Evolutionary conservation across 2,113 vertebrate species (phyloP).

Genomic region (Ginglymostoma cirratum): DNA sequence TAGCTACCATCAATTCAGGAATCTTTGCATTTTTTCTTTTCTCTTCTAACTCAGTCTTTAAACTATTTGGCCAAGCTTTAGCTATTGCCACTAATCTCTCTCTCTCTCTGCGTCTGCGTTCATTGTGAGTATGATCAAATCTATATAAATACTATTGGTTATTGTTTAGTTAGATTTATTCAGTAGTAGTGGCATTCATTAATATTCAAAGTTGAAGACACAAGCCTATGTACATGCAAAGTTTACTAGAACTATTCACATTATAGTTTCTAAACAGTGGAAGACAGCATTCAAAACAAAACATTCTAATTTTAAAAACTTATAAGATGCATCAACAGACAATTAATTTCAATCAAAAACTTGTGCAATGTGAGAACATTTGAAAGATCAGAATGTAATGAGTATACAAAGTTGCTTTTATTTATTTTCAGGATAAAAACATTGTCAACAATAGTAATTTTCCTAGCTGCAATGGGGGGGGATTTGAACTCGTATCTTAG

Average conservation of each 20-base stretch:
- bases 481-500: no score
- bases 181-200: background rate
- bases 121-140: background rate
- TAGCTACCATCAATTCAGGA: background rate
- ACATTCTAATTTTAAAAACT: background rate
- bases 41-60: background rate
- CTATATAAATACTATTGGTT: background rate
- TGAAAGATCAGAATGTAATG: background rate
- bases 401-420: background rate
- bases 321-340: background rate
- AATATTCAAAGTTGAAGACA: constrained; percentile 17
- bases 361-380: background rate
- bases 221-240: background rate
- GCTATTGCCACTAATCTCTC: background rate
- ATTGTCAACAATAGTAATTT: background rate
- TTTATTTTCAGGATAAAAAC: background rate
- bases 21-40: background rate
- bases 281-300: background rate
- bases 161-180: background rate
- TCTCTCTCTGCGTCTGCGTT: background rate
- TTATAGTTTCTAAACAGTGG: background rate
- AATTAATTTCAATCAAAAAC: background rate
- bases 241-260: background rate
- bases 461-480: no score
- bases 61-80: background rate